These are phyloP conservation scores for Enteromius afrohamiltoni DNA, from an alignment of 2,797 vertebrate genomes.

Conservation along the genomic window DNA sequence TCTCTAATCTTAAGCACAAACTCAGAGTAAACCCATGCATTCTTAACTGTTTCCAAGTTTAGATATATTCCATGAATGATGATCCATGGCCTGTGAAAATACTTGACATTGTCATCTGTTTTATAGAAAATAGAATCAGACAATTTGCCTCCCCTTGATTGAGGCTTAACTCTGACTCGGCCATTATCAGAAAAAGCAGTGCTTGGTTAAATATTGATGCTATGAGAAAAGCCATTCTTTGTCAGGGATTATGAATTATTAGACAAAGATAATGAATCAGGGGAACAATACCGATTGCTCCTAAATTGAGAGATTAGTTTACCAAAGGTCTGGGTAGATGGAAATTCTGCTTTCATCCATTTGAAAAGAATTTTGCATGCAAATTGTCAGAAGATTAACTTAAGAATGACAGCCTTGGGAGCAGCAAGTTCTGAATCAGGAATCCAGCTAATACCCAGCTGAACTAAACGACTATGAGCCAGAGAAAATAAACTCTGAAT, in stretches of 20 bases:
- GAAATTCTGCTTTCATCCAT: constrained; percentile 47
- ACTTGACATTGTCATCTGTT: constrained; percentile 18
- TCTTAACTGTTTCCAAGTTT: constrained; percentile 2
- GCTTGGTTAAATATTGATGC: constrained; percentile 61
- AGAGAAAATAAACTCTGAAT: constrained; percentile 31
- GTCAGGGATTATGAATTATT: constrained; percentile 68
- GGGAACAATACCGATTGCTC: constrained; percentile 35
- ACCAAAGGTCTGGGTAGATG: constrained; percentile 34
- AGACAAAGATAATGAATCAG: constrained; percentile 63
- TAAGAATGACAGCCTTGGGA: constrained; percentile 34
- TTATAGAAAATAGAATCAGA: constrained; percentile 26
- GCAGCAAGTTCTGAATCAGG: constrained; percentile 25
- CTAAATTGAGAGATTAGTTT: constrained; percentile 61
- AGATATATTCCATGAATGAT: background rate
- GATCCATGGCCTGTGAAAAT: constrained; percentile 8
- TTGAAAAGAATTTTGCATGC: constrained; percentile 37
- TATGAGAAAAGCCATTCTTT: constrained; percentile 40
- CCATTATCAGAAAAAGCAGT: constrained; percentile 54
- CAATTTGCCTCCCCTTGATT: constrained; percentile 53
- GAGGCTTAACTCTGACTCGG: constrained; percentile 56
- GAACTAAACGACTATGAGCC: constrained; percentile 33
- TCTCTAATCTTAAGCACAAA: constrained; percentile 2
- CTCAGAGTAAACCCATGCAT: background rate
- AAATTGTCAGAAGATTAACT: constrained; percentile 48
- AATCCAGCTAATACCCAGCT: constrained; percentile 29